A percentile compares a stretch with the other conserved stretches of the same genome.
phyloP scores from a whole-genome alignment of 2,888 invertebrate genomes.

The Lapara coniferarum region DNA sequence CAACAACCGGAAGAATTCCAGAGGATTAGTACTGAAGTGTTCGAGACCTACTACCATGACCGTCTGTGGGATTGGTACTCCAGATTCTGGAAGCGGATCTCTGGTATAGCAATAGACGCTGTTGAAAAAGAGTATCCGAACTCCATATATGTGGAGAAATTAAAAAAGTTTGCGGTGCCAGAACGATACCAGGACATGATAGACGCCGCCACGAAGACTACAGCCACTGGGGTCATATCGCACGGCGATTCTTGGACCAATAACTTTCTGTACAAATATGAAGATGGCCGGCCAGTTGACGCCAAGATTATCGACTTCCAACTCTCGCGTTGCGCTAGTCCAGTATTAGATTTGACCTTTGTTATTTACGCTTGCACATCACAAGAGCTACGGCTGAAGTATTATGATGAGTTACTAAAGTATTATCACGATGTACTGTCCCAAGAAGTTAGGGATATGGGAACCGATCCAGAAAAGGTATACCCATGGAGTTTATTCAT shows the following conservation, averaged over 20 bases:
- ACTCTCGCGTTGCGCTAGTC: conserved; percentile 82
- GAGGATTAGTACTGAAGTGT: conserved; percentile 59
- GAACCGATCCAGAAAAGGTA: conserved; percentile 82
- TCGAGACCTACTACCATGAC: conserved; percentile 85
- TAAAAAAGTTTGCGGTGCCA: conserved; percentile 79
- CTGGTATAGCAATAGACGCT: conserved; percentile 84
- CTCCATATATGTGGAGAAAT: conserved; percentile 82
- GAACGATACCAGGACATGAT: conserved; percentile 79
- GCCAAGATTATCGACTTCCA: conserved; percentile 89
- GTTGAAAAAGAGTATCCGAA: conserved; percentile 85
- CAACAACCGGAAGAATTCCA: conserved; percentile 79
- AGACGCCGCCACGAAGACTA: conserved; percentile 61
- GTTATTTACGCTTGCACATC: conserved; percentile 83
- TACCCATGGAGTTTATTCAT: conserved; percentile 79
- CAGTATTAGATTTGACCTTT: conserved; percentile 84
- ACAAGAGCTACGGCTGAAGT: conserved; percentile 77
- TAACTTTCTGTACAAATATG: conserved; percentile 86
- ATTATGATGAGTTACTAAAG: conserved; percentile 84
- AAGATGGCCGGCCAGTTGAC: conserved; percentile 53
- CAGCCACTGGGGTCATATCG: conserved; percentile 82
- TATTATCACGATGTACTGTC: conserved; percentile 85
- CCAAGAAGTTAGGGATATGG: conserved; percentile 81
- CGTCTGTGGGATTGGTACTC: conserved; percentile 83
- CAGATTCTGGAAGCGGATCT: conserved; percentile 78
- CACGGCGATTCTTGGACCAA: conserved; percentile 91